These are phyloP conservation scores for Pachypeltis micranthus DNA, from an alignment of 1,140 invertebrate genomes.

Conservation along the genomic window DNA sequence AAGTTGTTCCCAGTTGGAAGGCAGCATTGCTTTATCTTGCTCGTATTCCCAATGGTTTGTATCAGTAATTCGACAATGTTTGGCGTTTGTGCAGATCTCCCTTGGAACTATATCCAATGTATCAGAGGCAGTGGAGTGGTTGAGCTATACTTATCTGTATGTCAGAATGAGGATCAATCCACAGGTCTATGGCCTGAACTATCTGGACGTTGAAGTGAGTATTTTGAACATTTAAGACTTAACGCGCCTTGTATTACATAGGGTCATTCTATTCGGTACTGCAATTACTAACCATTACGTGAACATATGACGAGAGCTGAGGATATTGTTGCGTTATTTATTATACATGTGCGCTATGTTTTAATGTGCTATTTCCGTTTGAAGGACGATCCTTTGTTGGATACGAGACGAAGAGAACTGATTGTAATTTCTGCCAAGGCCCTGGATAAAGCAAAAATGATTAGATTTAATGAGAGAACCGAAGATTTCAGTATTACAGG, in stretches of 20 bases:
- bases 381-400: slow-evolving; percentile 65
- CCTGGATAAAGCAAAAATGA: slow-evolving; percentile 88
- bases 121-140: slow-evolving; percentile 92
- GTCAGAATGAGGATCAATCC: slow-evolving; percentile 91
- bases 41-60: no score
- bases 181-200: slow-evolving; percentile 74
- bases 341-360: no score
- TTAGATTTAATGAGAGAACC: slow-evolving; percentile 74
- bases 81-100: slow-evolving; percentile 50
- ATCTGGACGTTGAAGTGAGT: slow-evolving; percentile 45
- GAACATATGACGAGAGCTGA: no score
- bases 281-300: no score
- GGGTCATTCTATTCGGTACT: no score
- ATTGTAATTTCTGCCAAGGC: slow-evolving; percentile 67
- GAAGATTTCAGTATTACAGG: slow-evolving; percentile 68
- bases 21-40: no score
- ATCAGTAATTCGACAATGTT: no score
- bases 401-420: slow-evolving; percentile 56
- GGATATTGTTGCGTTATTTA: no score
- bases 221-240: slow-evolving; percentile 12
- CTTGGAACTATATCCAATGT: slow-evolving; percentile 91
- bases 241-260: no score
- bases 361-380: no score
- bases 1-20: no score
- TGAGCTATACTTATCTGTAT: slow-evolving; percentile 94